Evolutionary conservation across 2,113 vertebrate genomes (phyloP).

Genomic region (Grus americana): DNA sequence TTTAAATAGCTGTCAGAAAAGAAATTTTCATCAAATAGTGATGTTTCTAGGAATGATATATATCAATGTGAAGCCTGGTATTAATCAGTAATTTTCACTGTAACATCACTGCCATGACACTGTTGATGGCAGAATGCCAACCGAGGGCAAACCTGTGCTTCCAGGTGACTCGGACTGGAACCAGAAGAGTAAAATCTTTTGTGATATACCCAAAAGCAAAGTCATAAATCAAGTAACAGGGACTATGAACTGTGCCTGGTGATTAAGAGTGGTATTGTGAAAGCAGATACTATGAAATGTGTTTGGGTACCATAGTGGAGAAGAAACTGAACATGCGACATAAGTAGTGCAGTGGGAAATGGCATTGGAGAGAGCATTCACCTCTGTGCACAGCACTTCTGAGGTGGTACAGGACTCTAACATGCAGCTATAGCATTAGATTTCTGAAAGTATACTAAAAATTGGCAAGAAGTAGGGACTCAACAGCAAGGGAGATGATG

Average conservation of each 20-base stretch:
- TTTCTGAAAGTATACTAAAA: background rate
- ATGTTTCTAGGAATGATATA: background rate
- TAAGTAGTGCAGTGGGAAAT: background rate
- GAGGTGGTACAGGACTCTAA: background rate
- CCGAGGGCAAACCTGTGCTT: background rate
- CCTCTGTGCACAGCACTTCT: background rate
- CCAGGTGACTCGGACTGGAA: background rate
- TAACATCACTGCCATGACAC: background rate
- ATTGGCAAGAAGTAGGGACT: too few relatives aligned
- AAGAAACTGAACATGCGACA: accelerated
- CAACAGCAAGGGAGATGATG: accelerated
- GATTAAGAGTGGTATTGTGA: background rate
- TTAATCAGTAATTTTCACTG: background rate
- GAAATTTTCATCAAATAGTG: background rate
- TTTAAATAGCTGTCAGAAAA: background rate
- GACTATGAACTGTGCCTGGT: background rate
- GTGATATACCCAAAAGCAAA: background rate
- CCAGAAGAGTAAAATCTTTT: background rate
- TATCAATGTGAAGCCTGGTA: background rate
- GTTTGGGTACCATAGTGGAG: background rate
- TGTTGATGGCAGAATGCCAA: background rate
- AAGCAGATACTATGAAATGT: background rate
- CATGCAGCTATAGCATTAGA: accelerated
- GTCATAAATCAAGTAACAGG: background rate
- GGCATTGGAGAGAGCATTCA: background rate